These are phyloP conservation scores for Drosophila baimaii DNA, from an alignment of 1,140 invertebrate genomes.

Conservation along the genomic window DNA sequence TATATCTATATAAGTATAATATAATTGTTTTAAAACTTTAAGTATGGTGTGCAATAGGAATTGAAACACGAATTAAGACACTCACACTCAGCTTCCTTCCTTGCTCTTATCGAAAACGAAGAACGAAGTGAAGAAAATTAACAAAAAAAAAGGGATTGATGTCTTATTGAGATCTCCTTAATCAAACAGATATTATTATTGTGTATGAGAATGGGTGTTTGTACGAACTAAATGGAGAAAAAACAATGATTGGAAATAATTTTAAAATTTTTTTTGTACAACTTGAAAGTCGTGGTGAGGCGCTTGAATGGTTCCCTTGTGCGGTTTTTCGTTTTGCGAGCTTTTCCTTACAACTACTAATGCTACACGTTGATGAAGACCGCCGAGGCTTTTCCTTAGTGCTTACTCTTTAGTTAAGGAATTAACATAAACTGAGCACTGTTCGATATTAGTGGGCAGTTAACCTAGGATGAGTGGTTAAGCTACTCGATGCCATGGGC, in stretches of 20 bases:
- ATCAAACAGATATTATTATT: conserved; percentile 48
- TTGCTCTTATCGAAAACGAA: too few relatives aligned
- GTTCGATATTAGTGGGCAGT: conserved; percentile 51
- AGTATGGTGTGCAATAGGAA: conserved; percentile 60
- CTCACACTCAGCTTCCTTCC: conserved; percentile 42
- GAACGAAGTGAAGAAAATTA: conserved; percentile 51
- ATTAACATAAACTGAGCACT: conserved; percentile 78
- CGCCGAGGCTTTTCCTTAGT: conserved; percentile 15
- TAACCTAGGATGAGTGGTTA: conserved; percentile 52
- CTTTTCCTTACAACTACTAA: conserved; percentile 37
- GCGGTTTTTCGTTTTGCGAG: conserved; percentile 40
- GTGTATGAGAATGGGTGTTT: too few relatives aligned
- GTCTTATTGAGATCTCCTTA: conserved; percentile 67
- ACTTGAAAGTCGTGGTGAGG: conserved; percentile 70
- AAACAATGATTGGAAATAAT: conserved; percentile 43
- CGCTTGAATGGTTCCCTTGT: conserved; percentile 62
- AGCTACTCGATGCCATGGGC: conserved; percentile 95
- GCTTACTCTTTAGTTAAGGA: conserved; percentile 61
- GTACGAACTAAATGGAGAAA: conserved; percentile 38
- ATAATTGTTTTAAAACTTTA: conserved; percentile 37
- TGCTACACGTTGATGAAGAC: conserved; percentile 39
- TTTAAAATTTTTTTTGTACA: conserved; percentile 55
- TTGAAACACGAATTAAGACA: conserved; percentile 55
- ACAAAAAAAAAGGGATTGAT: conserved; percentile 47
- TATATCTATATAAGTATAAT: conserved; percentile 34